Evolutionary conservation across 2,888 invertebrate species (phyloP).

Genomic region (Lordiphosa fenestrarum): DNA sequence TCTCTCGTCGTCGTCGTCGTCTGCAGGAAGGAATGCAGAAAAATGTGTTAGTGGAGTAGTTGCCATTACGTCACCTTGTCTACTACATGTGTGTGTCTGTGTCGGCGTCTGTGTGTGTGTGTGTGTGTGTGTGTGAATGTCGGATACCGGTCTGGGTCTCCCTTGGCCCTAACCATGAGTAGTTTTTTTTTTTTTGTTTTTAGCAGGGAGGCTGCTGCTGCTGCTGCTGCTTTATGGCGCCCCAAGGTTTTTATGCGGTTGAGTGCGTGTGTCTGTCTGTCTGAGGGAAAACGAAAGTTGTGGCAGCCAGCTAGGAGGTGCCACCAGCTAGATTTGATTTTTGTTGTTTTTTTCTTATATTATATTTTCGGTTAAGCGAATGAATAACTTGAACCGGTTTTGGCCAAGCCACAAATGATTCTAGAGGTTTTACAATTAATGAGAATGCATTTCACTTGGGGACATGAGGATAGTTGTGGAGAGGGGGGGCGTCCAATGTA

Average conservation of each 20-base stretch:
- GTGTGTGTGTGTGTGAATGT: slow-evolving; percentile 21
- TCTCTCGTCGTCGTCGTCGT: slow-evolving; percentile 37
- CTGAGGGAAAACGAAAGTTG: slow-evolving; percentile 50
- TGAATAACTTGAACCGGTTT: no score
- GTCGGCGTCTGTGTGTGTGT: slow-evolving; percentile 17
- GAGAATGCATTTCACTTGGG: no score
- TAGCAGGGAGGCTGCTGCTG: neutral
- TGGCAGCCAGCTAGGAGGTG: slow-evolving; percentile 1
- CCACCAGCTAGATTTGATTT: neutral
- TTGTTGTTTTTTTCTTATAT: no score
- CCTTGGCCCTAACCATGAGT: slow-evolving; percentile 53
- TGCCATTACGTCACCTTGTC: slow-evolving; percentile 79
- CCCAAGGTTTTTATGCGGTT: slow-evolving; percentile 25
- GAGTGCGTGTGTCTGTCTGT: slow-evolving; percentile 32
- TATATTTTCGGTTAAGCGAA: no score
- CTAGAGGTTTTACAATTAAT: no score
- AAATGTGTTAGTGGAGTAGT: slow-evolving; percentile 81
- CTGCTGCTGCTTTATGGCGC: neutral
- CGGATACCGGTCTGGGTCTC: slow-evolving; percentile 54
- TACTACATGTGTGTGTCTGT: slow-evolving; percentile 7
- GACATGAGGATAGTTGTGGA: no score
- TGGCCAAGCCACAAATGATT: no score
- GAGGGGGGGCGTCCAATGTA: no score
- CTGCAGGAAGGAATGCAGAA: slow-evolving; percentile 77
- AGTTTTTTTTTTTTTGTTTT: slow-evolving; percentile 2